phyloP scores from a whole-genome alignment of 2,113 vertebrate genomes.

The Lagenorhynchus albirostris region DNA sequence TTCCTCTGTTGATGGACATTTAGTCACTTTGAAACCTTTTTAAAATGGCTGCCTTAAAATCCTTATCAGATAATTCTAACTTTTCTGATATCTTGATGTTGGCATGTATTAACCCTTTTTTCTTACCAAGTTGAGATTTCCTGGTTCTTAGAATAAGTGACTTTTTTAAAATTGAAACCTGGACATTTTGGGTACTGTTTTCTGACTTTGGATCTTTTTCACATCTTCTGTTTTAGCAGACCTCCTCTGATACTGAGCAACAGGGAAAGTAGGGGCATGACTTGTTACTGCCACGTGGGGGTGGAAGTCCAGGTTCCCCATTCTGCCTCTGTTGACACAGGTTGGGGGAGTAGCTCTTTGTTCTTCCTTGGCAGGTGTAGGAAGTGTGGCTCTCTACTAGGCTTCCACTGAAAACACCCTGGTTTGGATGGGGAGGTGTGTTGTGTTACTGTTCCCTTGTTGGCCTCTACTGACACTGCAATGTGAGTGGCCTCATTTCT shows the following conservation, averaged over 20 bases:
- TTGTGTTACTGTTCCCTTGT: background rate
- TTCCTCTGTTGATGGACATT: too few relatives aligned
- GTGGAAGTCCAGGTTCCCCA: background rate
- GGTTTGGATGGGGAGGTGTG: background rate
- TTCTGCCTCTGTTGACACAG: background rate
- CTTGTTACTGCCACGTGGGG: background rate
- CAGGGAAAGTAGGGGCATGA: background rate
- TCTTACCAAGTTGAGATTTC: background rate
- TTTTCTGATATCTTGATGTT: background rate
- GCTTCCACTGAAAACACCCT: background rate
- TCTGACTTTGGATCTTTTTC: background rate
- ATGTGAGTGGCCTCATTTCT: background rate
- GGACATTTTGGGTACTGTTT: background rate
- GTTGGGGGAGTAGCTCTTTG: background rate
- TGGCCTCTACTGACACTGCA: background rate
- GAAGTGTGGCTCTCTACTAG: background rate
- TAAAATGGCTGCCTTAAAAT: background rate
- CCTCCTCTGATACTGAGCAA: background rate
- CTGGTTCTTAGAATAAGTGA: constrained; percentile 4
- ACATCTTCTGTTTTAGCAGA: background rate
- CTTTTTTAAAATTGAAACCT: background rate
- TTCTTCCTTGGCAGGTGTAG: background rate
- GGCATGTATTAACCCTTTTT: background rate
- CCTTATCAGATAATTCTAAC: background rate
- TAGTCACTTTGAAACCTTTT: background rate